Evolutionary conservation across 2,113 vertebrate genomes (phyloP), one percentile per base, ranked within the genome.

Genomic region (Catagonus wagneri): DNA sequence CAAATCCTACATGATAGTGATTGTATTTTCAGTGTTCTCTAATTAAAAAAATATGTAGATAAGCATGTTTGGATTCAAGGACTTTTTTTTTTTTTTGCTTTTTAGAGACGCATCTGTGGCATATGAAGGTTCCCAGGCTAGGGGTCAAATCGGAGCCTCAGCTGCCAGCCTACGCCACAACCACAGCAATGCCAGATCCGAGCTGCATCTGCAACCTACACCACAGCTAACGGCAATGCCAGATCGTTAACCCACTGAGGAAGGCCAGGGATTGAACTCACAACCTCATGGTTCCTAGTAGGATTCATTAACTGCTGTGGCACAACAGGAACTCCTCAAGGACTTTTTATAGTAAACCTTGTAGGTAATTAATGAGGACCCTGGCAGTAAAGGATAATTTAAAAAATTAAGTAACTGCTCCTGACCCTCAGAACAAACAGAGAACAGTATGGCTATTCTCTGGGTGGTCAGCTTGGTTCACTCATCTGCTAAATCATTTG

Each of bases 1-100:
- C 25, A 91, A 36, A 44, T 74, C 14, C 60, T 39, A 75, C 17
- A 75, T 89, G 54, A 76, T n/a, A 74, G 22, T 86, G 63, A 11
- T 87, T 87, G 3, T 85, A 60, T 69, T 75, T 93, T 92, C 80
- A 66, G 50, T 90, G 27, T 95, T 94, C 25, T 94, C 84, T 93
- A 72, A 68, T 58, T 81, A 10, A 79, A 93, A 91, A 89, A n/a
- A 87, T 16, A 44, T 17, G 25, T 4, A 61, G 10, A 54, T 36
- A 60, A 11, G 25, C 1, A 83, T 4, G 83, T 88, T 88, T 88
- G 69, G 69, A 88, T 79, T 89, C 27, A 83, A 83, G 34, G 34
- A 78, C 52, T 29, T 23, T 75, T 86, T 83, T 4, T 5, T 58
- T n/a, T n/a, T n/a, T n/a, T n/a, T n/a, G n/a, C n/a, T n/a, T n/a